phyloP scores from a whole-genome alignment of 1,140 invertebrate species.

The Trigoniulus corallinus region DNA sequence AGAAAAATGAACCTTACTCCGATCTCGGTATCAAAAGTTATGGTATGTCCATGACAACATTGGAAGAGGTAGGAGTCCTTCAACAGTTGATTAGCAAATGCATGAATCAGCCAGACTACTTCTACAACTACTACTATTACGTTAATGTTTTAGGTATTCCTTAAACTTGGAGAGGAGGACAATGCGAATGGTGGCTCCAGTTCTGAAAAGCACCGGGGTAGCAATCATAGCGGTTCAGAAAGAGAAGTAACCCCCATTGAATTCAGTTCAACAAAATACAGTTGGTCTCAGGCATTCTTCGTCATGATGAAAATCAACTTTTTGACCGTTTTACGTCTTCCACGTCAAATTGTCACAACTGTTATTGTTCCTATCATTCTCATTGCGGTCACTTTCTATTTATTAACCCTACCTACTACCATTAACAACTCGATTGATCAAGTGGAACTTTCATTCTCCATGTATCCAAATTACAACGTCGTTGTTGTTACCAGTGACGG shows the following conservation, averaged over 20 bases:
- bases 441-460: neutral
- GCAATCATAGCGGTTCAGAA: neutral
- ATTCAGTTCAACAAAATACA: conserved; percentile 1
- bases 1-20: conserved; percentile 33
- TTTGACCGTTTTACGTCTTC: conserved; percentile 5
- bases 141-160: no score
- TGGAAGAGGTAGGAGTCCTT: conserved; percentile 88
- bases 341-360: neutral
- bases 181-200: conserved; percentile 13
- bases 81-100: conserved; percentile 1
- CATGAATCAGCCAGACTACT: neutral
- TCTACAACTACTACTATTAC: no score
- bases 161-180: conserved; percentile 46
- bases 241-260: neutral
- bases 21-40: conserved; percentile 62
- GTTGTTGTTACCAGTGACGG: no score
- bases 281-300: conserved; percentile 3
- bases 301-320: conserved; percentile 5
- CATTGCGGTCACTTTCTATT: neutral
- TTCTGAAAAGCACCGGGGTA: neutral
- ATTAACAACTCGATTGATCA: neutral
- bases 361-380: neutral
- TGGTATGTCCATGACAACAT: conserved; percentile 80
- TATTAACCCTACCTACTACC: neutral
- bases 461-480: neutral